Percentiles rank a stretch among this genome's conserved stretches.
Conservation (phyloP, 2,113 vertebrate species). For the Alectura lathami region DNA sequence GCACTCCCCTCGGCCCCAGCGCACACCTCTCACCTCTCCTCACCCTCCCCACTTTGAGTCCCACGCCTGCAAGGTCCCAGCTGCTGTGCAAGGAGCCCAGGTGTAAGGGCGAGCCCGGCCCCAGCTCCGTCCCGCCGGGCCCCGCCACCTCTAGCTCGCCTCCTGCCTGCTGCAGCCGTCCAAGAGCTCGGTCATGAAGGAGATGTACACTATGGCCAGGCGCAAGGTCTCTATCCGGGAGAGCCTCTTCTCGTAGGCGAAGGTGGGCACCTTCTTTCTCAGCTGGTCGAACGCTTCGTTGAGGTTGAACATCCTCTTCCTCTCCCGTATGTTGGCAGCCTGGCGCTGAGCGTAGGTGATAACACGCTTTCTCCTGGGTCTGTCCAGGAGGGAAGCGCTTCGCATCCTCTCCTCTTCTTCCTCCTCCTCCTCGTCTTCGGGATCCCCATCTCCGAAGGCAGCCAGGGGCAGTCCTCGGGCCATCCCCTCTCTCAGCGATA, state of each 20-base stretch:
- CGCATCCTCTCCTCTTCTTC: slow-evolving; percentile 51
- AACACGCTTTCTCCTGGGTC: slow-evolving; percentile 86
- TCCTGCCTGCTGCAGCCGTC: slow-evolving; percentile 59
- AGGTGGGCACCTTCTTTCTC: slow-evolving; percentile 93
- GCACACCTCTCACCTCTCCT: not conserved
- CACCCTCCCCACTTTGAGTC: not conserved
- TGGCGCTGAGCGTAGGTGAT: slow-evolving; percentile 92
- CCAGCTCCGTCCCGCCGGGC: not conserved
- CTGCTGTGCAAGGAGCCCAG: not conserved
- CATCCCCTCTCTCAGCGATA: slow-evolving; percentile 30
- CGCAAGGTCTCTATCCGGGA: slow-evolving; percentile 95
- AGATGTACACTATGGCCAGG: slow-evolving; percentile 95
- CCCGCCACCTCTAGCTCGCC: not conserved
- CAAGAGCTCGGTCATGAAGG: slow-evolving; percentile 96
- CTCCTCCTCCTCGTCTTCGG: slow-evolving; percentile 53
- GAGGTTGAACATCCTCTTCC: slow-evolving; percentile 95
- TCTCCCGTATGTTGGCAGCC: slow-evolving; percentile 93
- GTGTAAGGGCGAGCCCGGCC: not conserved
- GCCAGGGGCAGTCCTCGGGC: not conserved
- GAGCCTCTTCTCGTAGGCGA: slow-evolving; percentile 95
- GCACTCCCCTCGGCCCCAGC: not conserved
- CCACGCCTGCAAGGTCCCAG: not conserved
- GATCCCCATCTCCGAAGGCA: slow-evolving; percentile 36
- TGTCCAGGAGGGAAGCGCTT: slow-evolving; percentile 54
- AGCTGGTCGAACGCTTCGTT: slow-evolving; percentile 96